Base-by-base conservation (phyloP, 2,113 vertebrate genomes). In the Corynorhinus townsendii region DNA sequence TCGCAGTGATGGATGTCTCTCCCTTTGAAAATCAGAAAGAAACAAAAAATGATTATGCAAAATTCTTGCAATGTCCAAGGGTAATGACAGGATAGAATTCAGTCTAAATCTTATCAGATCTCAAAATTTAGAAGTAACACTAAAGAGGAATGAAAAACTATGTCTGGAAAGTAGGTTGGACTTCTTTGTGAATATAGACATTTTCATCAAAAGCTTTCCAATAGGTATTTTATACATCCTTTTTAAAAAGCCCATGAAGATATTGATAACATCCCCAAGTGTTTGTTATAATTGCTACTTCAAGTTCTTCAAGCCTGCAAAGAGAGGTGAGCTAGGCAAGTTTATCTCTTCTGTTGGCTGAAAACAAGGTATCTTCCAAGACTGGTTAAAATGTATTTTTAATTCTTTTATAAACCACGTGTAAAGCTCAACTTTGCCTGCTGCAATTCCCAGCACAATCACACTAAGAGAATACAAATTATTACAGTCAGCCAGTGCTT, bases 21-120 rank as follows among this genome's bases (percentile, higher is more conserved):
- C n/a, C 33, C 45, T 77, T 93, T 81, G 87, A 93, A 95, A 86
- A 43, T 62, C 56, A 90, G 84, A 87, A 85, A 75, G n/a, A 95
- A 71, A 75, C 26, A 90, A 62, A 93, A 93, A 93, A 26, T 62
- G 54, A 82, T 91, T 87, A 68, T 79, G 16, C 2, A 90, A 66
- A 93, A 79, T 43, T 83, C 28, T 76, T 93, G 8, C 47, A 22
- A 26, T 81, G 0, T 91, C 85, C 15, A 45, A 75, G 35, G 22
- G 26, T 95, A 90, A 93, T 1, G 3, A 75, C 47, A 68, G 54
- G 79, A 75, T 59, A 88, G n/a, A 92, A 92, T 77, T 35, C 26
- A 85, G 38, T 76, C 24, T 93, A 86, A 96, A 91, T 54, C 5
- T 72, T 92, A 43, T 86, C 86, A 95, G 35, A 91, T 71, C n/a